Conservation (phyloP, 2,888 invertebrate genomes). For the Catocala nupta region DNA sequence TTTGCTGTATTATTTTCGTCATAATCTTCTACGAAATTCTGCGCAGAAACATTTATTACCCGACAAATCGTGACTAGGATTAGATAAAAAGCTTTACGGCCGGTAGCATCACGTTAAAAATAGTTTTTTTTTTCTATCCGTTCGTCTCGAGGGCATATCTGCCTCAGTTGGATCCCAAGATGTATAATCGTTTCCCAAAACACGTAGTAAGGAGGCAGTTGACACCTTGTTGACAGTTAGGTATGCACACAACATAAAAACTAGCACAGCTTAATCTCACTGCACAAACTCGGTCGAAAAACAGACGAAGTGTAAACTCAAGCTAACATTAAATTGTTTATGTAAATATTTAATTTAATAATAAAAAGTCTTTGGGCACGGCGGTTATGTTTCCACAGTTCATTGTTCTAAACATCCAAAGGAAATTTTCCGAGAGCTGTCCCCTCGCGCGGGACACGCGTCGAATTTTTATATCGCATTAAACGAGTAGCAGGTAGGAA, state of each 20-base stretch:
- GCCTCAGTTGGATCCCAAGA: conserved; percentile 56
- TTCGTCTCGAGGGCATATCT: conserved; percentile 53
- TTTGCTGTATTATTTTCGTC: conserved; percentile 46
- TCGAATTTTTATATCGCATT: conserved; percentile 83
- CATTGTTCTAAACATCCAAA: conserved; percentile 75
- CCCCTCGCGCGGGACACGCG: conserved; percentile 67
- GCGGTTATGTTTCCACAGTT: conserved; percentile 62
- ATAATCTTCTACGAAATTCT: conserved; percentile 62
- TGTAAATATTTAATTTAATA: conserved; percentile 35
- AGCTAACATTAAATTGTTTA: conserved; percentile 23
- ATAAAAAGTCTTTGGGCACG: conserved; percentile 36
- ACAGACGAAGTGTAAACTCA: conserved; percentile 11
- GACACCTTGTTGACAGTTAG: conserved; percentile 62
- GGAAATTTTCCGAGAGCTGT: conserved; percentile 78
- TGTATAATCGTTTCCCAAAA: conserved; percentile 65
- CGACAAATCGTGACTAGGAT: conserved; percentile 75
- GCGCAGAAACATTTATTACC: conserved; percentile 60
- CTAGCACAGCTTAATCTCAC: conserved; percentile 24
- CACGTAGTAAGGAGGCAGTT: conserved; percentile 54
- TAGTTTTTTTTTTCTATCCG: conserved; percentile 67
- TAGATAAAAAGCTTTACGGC: conserved; percentile 55
- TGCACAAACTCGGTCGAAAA: conserved; percentile 8
- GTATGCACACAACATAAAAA: conserved; percentile 53
- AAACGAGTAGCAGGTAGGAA: conserved; percentile 63
- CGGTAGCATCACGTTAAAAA: conserved; percentile 59